phyloP scores from a whole-genome alignment of 2,888 invertebrate species.

The Conchocele bisecta region DNA sequence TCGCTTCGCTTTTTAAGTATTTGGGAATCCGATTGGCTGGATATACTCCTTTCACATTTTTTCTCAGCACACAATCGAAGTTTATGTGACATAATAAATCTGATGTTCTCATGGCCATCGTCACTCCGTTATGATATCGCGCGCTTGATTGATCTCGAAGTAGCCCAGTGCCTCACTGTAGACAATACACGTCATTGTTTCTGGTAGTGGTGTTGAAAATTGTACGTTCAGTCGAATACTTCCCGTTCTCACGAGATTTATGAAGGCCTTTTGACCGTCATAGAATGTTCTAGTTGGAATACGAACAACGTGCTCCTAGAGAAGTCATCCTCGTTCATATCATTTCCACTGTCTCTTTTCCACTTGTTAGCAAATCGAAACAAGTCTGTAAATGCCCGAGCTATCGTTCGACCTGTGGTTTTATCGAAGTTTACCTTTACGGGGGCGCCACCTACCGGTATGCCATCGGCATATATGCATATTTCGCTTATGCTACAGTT shows the following conservation, averaged over 20 bases:
- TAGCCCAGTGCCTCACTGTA: no score
- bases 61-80: no score
- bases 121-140: no score
- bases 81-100: no score
- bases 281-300: conserved; percentile 3
- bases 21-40: no score
- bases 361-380: background rate
- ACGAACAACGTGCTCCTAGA: background rate
- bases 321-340: background rate
- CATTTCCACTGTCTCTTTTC: background rate
- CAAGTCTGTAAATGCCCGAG: conserved; percentile 1
- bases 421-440: background rate
- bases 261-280: background rate
- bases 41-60: no score
- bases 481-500: background rate
- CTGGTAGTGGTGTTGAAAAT: no score
- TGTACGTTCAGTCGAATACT: conserved; percentile 4
- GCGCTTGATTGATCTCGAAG: no score
- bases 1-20: no score
- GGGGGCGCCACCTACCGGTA: conserved; percentile 1
- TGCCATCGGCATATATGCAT: background rate
- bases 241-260: background rate
- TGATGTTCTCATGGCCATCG: no score
- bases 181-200: no score
- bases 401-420: background rate